Percentiles rank a stretch among this genome's conserved stretches.
Evolutionary conservation across 2,113 vertebrate species (phyloP).

Genomic region (Phocoena sinus): DNA sequence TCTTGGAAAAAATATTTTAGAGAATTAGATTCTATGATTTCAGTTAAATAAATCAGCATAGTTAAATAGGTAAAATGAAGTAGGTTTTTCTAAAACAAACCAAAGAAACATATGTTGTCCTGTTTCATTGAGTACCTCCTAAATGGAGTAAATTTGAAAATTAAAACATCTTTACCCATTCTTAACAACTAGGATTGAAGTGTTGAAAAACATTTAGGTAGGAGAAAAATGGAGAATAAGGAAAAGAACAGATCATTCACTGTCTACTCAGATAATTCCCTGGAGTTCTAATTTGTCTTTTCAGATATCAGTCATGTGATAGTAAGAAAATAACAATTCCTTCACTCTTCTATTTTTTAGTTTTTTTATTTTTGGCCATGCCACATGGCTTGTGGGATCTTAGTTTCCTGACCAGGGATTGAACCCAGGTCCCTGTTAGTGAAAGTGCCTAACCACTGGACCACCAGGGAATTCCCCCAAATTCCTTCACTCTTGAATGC

Average conservation of each 20-base stretch:
- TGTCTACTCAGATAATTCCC: neutral
- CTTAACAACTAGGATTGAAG: neutral
- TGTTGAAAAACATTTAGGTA: neutral
- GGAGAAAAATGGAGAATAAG: neutral
- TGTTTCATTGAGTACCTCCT: neutral
- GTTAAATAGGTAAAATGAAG: neutral
- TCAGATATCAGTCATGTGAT: neutral
- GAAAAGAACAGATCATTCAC: neutral
- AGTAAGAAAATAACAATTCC: neutral
- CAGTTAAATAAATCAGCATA: neutral
- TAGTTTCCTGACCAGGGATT: neutral
- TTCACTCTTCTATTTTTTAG: neutral
- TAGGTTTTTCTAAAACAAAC: neutral
- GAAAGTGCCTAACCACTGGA: neutral
- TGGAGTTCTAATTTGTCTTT: slow-evolving; percentile 18
- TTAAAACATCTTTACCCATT: neutral
- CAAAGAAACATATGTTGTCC: neutral
- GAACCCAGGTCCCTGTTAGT: neutral
- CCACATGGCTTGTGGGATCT: neutral
- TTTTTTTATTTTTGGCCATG: neutral
- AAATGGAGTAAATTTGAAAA: neutral
- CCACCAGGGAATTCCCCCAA: neutral
- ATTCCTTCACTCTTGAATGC: neutral
- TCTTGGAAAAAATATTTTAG: slow-evolving; percentile 1
- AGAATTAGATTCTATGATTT: neutral